A percentile compares a stretch with the other conserved stretches of the same genome.
These are phyloP conservation scores for Spicauda simplicius DNA, from an alignment of 2,888 invertebrate genomes.

Conservation along the genomic window DNA sequence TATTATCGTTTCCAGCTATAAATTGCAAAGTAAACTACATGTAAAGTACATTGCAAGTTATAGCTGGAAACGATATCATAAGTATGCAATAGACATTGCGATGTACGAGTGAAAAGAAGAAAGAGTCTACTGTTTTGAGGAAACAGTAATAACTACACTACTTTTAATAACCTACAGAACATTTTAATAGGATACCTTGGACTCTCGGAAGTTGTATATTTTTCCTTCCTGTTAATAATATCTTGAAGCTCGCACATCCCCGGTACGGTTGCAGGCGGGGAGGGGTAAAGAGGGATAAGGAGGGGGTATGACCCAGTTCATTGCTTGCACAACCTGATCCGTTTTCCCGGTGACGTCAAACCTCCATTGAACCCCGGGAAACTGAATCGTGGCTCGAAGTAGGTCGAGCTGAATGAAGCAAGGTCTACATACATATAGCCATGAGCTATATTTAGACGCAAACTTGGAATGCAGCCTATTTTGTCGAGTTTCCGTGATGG, in stretches of 20 bases:
- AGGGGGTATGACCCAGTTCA: slow-evolving; percentile 68
- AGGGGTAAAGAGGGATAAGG: slow-evolving; percentile 48
- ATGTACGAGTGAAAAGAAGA: too few species aligned
- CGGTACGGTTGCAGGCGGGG: slow-evolving; percentile 33
- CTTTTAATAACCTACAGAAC: too few species aligned
- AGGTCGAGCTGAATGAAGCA: slow-evolving; percentile 76
- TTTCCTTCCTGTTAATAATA: neutral
- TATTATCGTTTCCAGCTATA: too few species aligned
- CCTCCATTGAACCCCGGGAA: slow-evolving; percentile 73
- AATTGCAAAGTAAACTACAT: too few species aligned
- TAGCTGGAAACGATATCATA: too few species aligned
- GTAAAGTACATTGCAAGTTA: too few species aligned
- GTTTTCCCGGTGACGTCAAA: slow-evolving; percentile 79
- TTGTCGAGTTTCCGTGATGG: neutral
- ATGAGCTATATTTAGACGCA: slow-evolving; percentile 70
- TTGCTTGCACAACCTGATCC: slow-evolving; percentile 72
- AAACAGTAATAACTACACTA: too few species aligned
- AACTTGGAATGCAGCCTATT: slow-evolving; percentile 44
- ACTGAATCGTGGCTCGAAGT: slow-evolving; percentile 79
- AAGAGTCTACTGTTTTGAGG: too few species aligned
- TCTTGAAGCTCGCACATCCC: too few species aligned
- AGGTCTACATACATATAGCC: slow-evolving; percentile 66
- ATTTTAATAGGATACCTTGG: too few species aligned
- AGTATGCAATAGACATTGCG: too few species aligned
- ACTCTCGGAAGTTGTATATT: neutral